Evolutionary conservation across 2,113 vertebrate species (phyloP).

Genomic region (Macroglossus sobrinus): DNA sequence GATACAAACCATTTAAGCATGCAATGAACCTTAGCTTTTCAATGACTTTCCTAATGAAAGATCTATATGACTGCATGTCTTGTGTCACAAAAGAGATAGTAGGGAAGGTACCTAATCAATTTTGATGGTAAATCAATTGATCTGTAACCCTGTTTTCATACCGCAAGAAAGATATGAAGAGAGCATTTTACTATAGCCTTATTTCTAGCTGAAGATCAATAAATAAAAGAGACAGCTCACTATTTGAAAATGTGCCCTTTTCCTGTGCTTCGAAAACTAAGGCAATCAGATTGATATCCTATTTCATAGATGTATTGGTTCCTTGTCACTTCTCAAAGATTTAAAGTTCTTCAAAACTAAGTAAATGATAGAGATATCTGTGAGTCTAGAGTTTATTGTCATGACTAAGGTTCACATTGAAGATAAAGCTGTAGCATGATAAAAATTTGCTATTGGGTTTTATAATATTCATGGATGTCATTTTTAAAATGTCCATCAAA

Average conservation of each 20-base stretch:
- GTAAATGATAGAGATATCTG: slow-evolving; percentile 79
- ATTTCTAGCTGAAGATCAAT: slow-evolving; percentile 82
- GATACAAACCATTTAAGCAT: slow-evolving; percentile 83
- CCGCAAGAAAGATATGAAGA: slow-evolving; percentile 81
- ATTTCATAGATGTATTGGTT: slow-evolving; percentile 80
- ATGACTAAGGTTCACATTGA: slow-evolving; percentile 77
- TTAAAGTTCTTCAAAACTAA: slow-evolving; percentile 84
- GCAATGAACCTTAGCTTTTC: slow-evolving; percentile 85
- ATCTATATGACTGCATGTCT: slow-evolving; percentile 85
- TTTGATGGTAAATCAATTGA: slow-evolving; percentile 89
- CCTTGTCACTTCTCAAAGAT: slow-evolving; percentile 83
- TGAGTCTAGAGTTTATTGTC: slow-evolving; percentile 79
- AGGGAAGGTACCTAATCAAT: slow-evolving; percentile 83
- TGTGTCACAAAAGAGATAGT: slow-evolving; percentile 85
- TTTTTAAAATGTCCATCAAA: slow-evolving; percentile 43
- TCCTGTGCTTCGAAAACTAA: slow-evolving; percentile 78
- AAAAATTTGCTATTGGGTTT: slow-evolving; percentile 44
- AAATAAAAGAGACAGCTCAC: slow-evolving; percentile 83
- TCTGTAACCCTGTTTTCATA: slow-evolving; percentile 87
- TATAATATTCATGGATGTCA: slow-evolving; percentile 60
- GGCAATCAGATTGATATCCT: slow-evolving; percentile 79
- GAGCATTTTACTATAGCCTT: slow-evolving; percentile 80
- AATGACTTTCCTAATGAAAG: slow-evolving; percentile 88
- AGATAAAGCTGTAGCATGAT: slow-evolving; percentile 68
- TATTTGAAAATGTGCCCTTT: slow-evolving; percentile 83